Evolutionary conservation across 2,888 invertebrate genomes (phyloP), one percentile per base, ranked within the genome.

Genomic region (Globia sparganii): DNA sequence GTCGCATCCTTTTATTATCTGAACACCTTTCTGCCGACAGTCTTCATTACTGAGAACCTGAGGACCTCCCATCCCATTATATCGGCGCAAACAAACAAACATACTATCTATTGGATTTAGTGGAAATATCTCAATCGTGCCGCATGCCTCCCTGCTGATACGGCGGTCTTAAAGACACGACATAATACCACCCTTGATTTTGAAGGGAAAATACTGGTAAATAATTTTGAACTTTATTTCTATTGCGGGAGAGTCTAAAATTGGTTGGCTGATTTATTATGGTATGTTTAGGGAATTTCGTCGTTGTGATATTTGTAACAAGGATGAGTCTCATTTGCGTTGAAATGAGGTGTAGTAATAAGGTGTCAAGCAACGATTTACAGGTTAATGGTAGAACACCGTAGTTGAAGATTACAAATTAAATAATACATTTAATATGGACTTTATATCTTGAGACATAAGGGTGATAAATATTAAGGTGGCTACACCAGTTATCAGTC

Each of bases 281-380:
- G 37, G 13, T 28, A 28, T 37, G 5, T 28, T 21, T 43, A 62
- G 43, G 46, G 40, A 18, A 68, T 82, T 77, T 78, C 37, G 25
- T 53, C 80, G 59, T 73, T 80, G 58, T 58, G 0, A 0, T 0
- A 4, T 9, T 0, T 0, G 0, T 0, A 0, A n/a, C 73, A 92
- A 76, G 78, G 81, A 83, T 77, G 2, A 84, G 73, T 83, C 71
- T 89, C 21, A 37, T 61, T 56, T 80, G 69, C 0, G 3, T 28
- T 49, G 5, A 21, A 28, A 68, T 66, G 46, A 77, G 56, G 67
- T 80, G 81, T 43, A 72, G 81, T 87, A 91, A 90, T 89, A 91
- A 94, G 92, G 94, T 95, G 95, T 94, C 93, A 94, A 92, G 89
- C 92, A 91, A 92, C 92, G 94, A 93, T 92, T 91, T 91, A 92